Base-by-base conservation (phyloP, 2,113 vertebrate species). In the Conger conger region DNA sequence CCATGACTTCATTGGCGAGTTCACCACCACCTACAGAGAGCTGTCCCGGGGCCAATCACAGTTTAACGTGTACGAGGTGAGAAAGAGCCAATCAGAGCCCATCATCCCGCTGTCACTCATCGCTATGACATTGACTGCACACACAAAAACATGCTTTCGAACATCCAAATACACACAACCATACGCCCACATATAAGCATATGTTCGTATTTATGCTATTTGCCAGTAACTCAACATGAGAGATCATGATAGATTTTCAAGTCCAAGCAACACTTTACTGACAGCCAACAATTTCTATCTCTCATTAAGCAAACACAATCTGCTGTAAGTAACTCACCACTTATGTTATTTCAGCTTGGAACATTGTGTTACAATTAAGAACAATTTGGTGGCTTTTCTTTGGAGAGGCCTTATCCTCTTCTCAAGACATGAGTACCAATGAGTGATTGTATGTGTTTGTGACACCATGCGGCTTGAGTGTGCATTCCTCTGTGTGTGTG, bases 1-100 rank as follows among this genome's bases (percentile, higher is more conserved):
- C 89, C 98, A 99, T 84, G 98, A 99, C 93, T 99, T 98, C 88
- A 99, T 99, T 0, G 98, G 98, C 60, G 97, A 99, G 92, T 99
- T 99, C 94, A 98, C 96, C 92, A 99, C 98, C 89, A 99, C 97
- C 93, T 99, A 99, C 92, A 96, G 97, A 87, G 98, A 99, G 88
- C 85, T 99, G 82, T 97, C 98, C 0, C 95, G 97, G 93, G 98
- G 98, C 1, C 98, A 99, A 33, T 99, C 97, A 86, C 97, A 99
- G 86, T 99, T 99, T 94, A 99, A 99, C 0, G 96, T 99, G 27
- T 99, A 99, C 91, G 97, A 99, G 96, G 98, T 98, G 92, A 93
- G 95, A 77, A 20, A 68, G 27, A 33, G 60, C 83, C 45, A 57
- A 57, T 35, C 83, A 33, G 57, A 63, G 57, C 57, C 57, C 23